phyloP scores from a whole-genome alignment of 2,888 invertebrate genomes.

The Platerodrilus igneus region DNA sequence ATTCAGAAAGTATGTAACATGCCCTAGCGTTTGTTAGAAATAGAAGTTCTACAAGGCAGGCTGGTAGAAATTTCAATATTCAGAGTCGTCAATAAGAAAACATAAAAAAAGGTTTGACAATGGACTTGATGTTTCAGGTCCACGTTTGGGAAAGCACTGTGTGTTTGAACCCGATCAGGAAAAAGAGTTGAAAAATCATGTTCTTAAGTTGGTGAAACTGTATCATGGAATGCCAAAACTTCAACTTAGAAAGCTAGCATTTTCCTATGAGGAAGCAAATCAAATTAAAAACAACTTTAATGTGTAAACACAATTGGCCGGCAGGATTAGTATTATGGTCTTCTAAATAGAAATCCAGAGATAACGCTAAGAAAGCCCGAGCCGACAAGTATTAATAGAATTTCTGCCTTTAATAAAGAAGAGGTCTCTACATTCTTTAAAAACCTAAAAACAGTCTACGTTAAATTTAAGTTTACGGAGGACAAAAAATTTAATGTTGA shows the following conservation, averaged over 20 bases:
- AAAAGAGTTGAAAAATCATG: conserved; percentile 16
- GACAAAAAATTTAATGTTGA: not conserved
- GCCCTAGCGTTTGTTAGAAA: too few relatives aligned
- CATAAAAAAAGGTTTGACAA: conserved; percentile 20
- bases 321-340: conserved; percentile 10
- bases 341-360: not conserved
- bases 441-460: too few relatives aligned
- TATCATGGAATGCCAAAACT: conserved; percentile 11
- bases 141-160: conserved; percentile 17
- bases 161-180: conserved; percentile 18
- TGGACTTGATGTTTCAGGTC: conserved; percentile 18
- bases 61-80: too few relatives aligned
- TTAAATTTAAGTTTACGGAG: too few relatives aligned
- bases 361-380: not conserved
- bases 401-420: conserved; percentile 13
- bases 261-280: conserved; percentile 2
- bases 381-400: conserved; percentile 6
- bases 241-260: conserved; percentile 15
- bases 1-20: too few relatives aligned
- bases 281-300: conserved; percentile 10
- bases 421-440: conserved; percentile 9
- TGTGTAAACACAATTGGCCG: conserved; percentile 12
- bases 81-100: conserved; percentile 20
- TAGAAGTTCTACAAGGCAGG: too few relatives aligned
- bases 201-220: conserved; percentile 17